A percentile compares a stretch with the other conserved stretches of the same genome.
Conservation (phyloP, 2,797 vertebrate genomes). For the Eupleurogrammus muticus region DNA sequence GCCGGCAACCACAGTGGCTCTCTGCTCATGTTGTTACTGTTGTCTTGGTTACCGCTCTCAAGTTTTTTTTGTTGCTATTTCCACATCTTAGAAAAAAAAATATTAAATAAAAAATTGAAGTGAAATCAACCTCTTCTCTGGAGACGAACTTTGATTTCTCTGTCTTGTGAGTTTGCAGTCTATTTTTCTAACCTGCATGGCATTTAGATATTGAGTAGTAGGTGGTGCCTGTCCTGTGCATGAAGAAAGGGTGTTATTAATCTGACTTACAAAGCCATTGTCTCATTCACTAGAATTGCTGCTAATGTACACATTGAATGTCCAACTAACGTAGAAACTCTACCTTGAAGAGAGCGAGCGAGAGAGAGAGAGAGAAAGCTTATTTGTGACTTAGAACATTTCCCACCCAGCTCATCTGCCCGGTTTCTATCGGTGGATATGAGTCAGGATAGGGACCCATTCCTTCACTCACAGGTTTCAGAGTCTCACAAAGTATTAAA, state of each 20-base stretch:
- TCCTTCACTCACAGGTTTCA: constrained; percentile 39
- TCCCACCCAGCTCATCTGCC: constrained; percentile 35
- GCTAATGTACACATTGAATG: constrained; percentile 84
- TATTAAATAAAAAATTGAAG: constrained; percentile 85
- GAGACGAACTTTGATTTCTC: constrained; percentile 83
- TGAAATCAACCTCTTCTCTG: constrained; percentile 85
- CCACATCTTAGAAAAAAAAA: constrained; percentile 84
- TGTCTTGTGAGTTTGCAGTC: constrained; percentile 80
- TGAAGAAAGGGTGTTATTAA: constrained; percentile 73
- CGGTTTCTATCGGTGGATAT: constrained; percentile 36
- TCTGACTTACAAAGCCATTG: constrained; percentile 74
- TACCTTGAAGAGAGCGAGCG: constrained; percentile 44
- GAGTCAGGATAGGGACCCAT: constrained; percentile 35
- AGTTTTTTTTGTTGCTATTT: constrained; percentile 85
- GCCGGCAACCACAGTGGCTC: constrained; percentile 70
- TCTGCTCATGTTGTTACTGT: constrained; percentile 83
- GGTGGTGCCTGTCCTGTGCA: constrained; percentile 76
- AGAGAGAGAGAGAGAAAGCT: too few relatives aligned
- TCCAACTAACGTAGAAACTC: constrained; percentile 73
- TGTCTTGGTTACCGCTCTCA: constrained; percentile 86
- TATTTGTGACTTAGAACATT: constrained; percentile 51
- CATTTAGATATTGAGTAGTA: constrained; percentile 61
- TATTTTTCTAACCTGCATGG: constrained; percentile 83
- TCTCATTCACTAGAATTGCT: constrained; percentile 79
- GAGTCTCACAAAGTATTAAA: constrained; percentile 57